A percentile compares a stretch with the other conserved stretches of the same genome.
Evolutionary conservation across 2,113 vertebrate species (phyloP).

Genomic region (Empidonax alnorum): DNA sequence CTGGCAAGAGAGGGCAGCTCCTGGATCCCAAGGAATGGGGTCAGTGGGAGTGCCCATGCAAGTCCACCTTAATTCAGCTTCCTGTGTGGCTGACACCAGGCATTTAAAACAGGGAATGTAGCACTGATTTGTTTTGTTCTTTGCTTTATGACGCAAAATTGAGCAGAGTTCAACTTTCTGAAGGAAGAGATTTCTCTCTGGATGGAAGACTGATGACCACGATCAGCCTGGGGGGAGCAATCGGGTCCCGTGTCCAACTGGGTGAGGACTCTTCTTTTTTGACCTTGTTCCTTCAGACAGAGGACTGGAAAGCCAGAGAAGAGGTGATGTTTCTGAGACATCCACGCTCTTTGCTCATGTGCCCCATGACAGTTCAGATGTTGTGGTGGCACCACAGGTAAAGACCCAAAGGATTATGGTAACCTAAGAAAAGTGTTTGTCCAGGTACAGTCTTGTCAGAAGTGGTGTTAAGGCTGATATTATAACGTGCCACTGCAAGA

Average conservation of each 20-base stretch:
- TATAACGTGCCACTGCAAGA: slow-evolving; percentile 50
- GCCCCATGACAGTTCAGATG: not conserved
- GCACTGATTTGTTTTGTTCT: not conserved
- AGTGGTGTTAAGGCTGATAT: slow-evolving; percentile 1
- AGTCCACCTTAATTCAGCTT: not conserved
- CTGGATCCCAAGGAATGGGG: not conserved
- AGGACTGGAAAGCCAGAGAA: not conserved
- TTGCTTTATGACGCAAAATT: not conserved
- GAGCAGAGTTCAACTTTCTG: not conserved
- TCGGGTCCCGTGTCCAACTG: fast-evolving
- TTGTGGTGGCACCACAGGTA: not conserved
- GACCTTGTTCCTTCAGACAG: fast-evolving
- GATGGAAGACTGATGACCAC: not conserved
- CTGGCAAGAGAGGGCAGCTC: not conserved
- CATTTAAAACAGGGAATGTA: not conserved
- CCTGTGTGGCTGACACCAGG: not conserved
- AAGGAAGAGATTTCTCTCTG: not conserved
- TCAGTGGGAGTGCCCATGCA: not conserved
- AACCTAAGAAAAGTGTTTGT: not conserved
- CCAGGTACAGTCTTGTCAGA: slow-evolving; percentile 9
- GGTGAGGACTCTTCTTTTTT: not conserved
- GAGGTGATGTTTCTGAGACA: not conserved
- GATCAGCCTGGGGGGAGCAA: not conserved
- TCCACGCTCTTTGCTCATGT: not conserved
- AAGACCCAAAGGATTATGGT: not conserved